phyloP scores from a whole-genome alignment of 2,888 invertebrate genomes.

The Tortrix viridana region DNA sequence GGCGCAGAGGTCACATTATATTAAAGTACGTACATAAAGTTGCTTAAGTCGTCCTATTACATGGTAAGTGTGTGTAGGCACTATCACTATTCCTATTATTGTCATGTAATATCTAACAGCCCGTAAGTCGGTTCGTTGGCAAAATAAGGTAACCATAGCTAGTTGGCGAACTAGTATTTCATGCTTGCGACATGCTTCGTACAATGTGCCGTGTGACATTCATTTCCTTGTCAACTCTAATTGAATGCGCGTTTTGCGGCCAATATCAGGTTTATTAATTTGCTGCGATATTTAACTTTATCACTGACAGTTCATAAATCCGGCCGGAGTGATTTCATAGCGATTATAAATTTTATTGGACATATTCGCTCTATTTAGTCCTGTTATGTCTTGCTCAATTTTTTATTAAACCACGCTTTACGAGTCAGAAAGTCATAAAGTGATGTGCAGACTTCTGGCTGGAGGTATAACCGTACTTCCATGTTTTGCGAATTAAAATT shows the following conservation, averaged over 20 bases:
- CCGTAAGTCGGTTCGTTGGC: constrained; percentile 28
- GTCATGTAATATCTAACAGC: constrained; percentile 37
- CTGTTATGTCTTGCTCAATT: not conserved
- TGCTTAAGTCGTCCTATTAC: constrained; percentile 29
- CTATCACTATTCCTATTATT: constrained; percentile 37
- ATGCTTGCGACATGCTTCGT: constrained; percentile 55
- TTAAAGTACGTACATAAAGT: constrained; percentile 9
- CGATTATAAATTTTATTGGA: constrained; percentile 22
- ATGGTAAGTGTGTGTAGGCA: constrained; percentile 4
- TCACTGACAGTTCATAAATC: constrained; percentile 23
- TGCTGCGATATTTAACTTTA: constrained; percentile 43
- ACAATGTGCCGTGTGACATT: constrained; percentile 57
- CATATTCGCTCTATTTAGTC: not conserved
- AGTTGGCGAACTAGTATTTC: constrained; percentile 41
- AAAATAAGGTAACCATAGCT: constrained; percentile 31
- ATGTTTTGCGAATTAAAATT: constrained; percentile 39
- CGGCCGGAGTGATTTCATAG: constrained; percentile 11
- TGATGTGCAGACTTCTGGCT: constrained; percentile 5
- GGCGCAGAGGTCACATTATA: constrained; percentile 13
- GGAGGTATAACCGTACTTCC: constrained; percentile 28
- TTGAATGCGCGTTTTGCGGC: constrained; percentile 45
- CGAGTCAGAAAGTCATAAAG: constrained; percentile 15
- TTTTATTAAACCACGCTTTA: not conserved
- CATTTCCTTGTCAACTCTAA: constrained; percentile 55
- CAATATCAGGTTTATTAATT: constrained; percentile 45